phyloP scores from a whole-genome alignment of 2,797 vertebrate species.

The Ctenopoma multispine region DNA sequence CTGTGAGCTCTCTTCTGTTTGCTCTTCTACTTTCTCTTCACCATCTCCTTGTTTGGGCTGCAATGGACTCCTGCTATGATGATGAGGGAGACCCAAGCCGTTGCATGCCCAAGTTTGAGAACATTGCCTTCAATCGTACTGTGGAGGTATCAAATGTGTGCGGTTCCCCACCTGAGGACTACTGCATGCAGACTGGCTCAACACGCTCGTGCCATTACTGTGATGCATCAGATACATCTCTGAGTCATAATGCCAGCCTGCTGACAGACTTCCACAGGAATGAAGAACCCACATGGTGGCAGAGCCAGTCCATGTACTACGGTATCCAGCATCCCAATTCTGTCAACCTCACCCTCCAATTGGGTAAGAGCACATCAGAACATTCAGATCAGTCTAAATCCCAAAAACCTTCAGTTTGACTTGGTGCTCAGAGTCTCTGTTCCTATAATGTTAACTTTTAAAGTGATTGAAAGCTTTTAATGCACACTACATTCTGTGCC shows the following conservation, averaged over 20 bases:
- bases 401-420: neutral
- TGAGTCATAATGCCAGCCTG: conserved; percentile 86
- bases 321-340: conserved; percentile 92
- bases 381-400: conserved; percentile 13
- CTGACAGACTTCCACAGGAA: conserved; percentile 94
- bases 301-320: conserved; percentile 96
- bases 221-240: conserved; percentile 75
- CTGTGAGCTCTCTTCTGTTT: conserved; percentile 46
- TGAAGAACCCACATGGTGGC: conserved; percentile 95
- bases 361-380: conserved; percentile 85
- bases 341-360: conserved; percentile 90
- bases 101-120: conserved; percentile 93
- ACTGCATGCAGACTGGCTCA: conserved; percentile 91
- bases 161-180: conserved; percentile 90
- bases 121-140: conserved; percentile 87
- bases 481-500: conserved; percentile 7
- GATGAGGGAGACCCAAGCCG: conserved; percentile 79
- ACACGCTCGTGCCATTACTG: conserved; percentile 88
- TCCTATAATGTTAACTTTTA: conserved; percentile 1
- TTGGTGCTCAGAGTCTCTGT: conserved; percentile 12
- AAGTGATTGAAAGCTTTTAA: conserved; percentile 15
- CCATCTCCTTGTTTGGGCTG: conserved; percentile 57
- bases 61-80: conserved; percentile 88
- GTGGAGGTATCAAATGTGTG: conserved; percentile 87
- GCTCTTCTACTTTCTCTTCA: conserved; percentile 43